A percentile compares a stretch with the other conserved stretches of the same genome.
Conservation (phyloP, 2,113 vertebrate genomes). For the Octodon degus region DNA sequence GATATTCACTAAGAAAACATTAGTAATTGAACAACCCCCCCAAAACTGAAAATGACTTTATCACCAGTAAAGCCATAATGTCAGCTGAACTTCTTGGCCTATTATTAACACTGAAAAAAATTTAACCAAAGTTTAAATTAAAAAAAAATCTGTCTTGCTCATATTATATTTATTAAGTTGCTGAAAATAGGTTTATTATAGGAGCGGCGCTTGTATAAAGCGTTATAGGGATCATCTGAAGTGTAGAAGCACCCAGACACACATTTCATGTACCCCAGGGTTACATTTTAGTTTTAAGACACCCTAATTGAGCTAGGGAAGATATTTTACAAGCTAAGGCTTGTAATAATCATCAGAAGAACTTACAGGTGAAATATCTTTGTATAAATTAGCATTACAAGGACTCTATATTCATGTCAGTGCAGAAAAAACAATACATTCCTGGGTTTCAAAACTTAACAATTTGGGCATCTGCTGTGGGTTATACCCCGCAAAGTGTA, state of each 20-base stretch:
- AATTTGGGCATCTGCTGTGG: neutral
- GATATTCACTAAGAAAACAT: constrained; percentile 22
- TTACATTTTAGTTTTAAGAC: constrained; percentile 13
- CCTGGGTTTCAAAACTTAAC: neutral
- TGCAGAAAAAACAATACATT: constrained; percentile 31
- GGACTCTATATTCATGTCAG: constrained; percentile 15
- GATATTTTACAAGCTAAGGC: constrained; percentile 54
- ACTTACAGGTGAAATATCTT: constrained; percentile 48
- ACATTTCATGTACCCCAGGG: neutral
- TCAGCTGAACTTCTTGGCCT: neutral
- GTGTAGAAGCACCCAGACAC: neutral
- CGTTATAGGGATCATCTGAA: constrained; percentile 28
- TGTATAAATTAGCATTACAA: constrained; percentile 56
- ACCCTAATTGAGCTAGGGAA: neutral
- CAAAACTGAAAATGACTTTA: neutral
- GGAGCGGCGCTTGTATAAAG: constrained; percentile 20
- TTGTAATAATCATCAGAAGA: constrained; percentile 3
- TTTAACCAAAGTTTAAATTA: constrained; percentile 50
- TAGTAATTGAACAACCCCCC: neutral
- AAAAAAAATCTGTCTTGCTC: neutral
- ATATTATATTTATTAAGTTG: constrained; percentile 55
- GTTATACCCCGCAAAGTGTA: neutral
- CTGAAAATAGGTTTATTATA: neutral
- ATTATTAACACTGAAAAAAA: neutral
- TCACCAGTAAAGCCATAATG: neutral